A percentile compares a stretch with the other conserved stretches of the same genome.
Evolutionary conservation across 2,888 invertebrate species (phyloP).

Genomic region (Heliconius sara): DNA sequence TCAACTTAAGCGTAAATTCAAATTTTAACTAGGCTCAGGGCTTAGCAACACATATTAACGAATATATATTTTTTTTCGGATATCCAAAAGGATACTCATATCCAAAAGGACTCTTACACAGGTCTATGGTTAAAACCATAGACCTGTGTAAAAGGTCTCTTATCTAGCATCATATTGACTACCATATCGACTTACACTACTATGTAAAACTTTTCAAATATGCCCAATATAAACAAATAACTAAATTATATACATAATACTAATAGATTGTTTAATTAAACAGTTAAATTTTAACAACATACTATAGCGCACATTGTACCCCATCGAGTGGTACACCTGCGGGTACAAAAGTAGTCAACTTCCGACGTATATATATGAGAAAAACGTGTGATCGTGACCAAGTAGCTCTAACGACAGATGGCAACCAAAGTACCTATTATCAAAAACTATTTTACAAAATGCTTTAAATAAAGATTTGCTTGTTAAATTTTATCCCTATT

Average conservation of each 20-base stretch:
- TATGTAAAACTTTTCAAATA: too few relatives aligned
- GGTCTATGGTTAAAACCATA: too few relatives aligned
- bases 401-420: constrained; percentile 51
- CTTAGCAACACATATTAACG: neutral
- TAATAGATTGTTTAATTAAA: neutral
- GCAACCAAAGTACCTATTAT: constrained; percentile 41
- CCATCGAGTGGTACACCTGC: constrained; percentile 57
- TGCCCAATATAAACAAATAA: neutral
- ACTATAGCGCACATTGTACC: constrained; percentile 30
- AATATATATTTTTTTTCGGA: neutral
- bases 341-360: constrained; percentile 59
- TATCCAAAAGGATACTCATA: too few relatives aligned
- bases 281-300: constrained; percentile 17
- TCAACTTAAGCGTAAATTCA: too few relatives aligned
- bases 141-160: too few relatives aligned
- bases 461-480: constrained; percentile 7
- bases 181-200: too few relatives aligned
- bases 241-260: neutral
- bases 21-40: neutral
- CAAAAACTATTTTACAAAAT: constrained; percentile 34
- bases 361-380: constrained; percentile 56
- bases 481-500: constrained; percentile 26
- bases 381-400: constrained; percentile 61
- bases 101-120: too few relatives aligned
- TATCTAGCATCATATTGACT: too few relatives aligned